Percentiles rank a stretch among this genome's conserved stretches.
These are phyloP conservation scores for Gastracanthus pulcherrimus DNA, from an alignment of 2,888 invertebrate species.

Conservation along the genomic window DNA sequence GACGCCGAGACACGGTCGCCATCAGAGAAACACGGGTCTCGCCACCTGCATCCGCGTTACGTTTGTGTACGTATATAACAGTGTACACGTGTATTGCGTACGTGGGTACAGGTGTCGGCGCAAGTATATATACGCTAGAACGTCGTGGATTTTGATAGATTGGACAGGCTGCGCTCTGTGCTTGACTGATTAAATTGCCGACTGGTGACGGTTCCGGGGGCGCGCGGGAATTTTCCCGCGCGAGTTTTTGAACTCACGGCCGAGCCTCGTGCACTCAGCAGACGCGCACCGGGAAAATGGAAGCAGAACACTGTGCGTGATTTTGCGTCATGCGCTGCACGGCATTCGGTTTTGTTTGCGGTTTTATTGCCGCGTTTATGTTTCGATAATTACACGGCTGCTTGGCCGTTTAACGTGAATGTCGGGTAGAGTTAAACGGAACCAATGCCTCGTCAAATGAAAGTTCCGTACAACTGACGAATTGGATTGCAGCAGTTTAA, in stretches of 20 bases:
- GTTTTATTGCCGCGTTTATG: background rate
- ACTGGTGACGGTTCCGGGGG: background rate
- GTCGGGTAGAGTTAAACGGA: no score
- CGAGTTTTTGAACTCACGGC: background rate
- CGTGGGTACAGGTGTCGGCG: no score
- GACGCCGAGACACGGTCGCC: no score
- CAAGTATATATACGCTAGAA: background rate
- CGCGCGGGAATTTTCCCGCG: background rate
- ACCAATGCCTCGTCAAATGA: no score
- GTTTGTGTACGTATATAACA: no score
- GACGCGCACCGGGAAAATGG: background rate
- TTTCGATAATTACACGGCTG: no score
- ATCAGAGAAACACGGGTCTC: conserved; percentile 57
- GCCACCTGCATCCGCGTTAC: conserved; percentile 27
- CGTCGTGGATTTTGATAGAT: conserved; percentile 45
- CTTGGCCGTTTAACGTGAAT: no score
- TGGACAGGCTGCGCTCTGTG: conserved; percentile 4
- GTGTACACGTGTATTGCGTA: no score
- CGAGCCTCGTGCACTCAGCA: background rate
- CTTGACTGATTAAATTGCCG: conserved; percentile 47
- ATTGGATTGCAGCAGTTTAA: no score
- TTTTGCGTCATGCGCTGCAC: no score
- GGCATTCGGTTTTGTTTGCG: background rate
- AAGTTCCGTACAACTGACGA: no score
- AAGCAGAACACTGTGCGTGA: background rate